Base-by-base conservation (phyloP, 2,797 vertebrate genomes). In the Anableps anableps region DNA sequence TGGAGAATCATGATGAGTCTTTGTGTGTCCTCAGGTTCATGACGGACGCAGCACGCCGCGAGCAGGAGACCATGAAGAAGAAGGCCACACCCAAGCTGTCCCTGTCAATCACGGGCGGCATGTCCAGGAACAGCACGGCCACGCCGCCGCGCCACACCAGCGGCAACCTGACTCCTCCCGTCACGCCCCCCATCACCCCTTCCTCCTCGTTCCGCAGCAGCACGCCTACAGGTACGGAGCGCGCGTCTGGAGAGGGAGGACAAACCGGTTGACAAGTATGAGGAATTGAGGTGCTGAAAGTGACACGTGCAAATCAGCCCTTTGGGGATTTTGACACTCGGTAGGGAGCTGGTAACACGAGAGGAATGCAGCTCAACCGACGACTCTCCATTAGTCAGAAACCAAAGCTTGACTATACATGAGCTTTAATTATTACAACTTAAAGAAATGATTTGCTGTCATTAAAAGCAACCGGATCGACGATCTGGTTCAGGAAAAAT, bases 131-230 rank as follows among this genome's bases (percentile, higher is more conserved):
- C 95, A 99, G 96, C 95, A 97, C 98, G 85, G 97, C 98, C 93
- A 99, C 98, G 77, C 98, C 98, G 45, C 98, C 98, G 72, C 97
- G 98, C 85, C 98, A 99, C 94, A 98, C 97, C 95, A 99, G 98
- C 77, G 98, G 98, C 93, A 99, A 98, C 97, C 96, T 99, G 96
- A 99, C 98, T 76, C 98, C 98, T 60, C 98, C 98, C 0, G 98
- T 99, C 94, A 99, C 98, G n/a, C 98, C 98, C 36, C 98, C 98
- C 86, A 99, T 99, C 94, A 99, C 98, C 19, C 98, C 98, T 7
- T 99, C 98, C 76, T 99, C 98, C 76, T 99, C 98, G 0, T 99
- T 99, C 95, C 98, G 98, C 86, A 99, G 98, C 93, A 99, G 98
- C 95, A 99, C 98, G 60, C 98, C 98, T 34, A 99, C 98, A 96